phyloP scores from a whole-genome alignment of 2,888 invertebrate species.

The Amphipoea oculea region DNA sequence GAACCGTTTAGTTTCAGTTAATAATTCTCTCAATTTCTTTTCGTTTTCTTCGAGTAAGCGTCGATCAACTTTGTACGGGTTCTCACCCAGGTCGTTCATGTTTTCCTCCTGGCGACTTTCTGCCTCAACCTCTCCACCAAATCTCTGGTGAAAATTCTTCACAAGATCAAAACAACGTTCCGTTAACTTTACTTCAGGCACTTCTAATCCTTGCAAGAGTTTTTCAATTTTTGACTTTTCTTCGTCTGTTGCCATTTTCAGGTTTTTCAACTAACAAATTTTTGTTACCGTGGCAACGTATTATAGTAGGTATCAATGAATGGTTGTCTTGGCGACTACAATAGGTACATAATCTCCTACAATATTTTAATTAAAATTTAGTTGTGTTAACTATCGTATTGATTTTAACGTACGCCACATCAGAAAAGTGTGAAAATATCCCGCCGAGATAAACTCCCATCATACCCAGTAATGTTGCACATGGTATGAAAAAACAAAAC shows the following conservation, averaged over 20 bases:
- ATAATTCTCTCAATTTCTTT: constrained; percentile 76
- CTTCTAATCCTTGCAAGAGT: constrained; percentile 81
- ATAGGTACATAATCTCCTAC: neutral
- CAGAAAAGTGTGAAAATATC: constrained; percentile 68
- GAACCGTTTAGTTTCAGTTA: constrained; percentile 77
- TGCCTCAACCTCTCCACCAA: constrained; percentile 73
- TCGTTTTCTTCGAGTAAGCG: constrained; percentile 80
- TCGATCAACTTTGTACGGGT: constrained; percentile 82
- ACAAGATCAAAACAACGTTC: constrained; percentile 80
- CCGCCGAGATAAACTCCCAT: constrained; percentile 72
- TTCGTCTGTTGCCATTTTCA: constrained; percentile 84
- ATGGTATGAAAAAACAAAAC: constrained; percentile 78
- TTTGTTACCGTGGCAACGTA: constrained; percentile 54
- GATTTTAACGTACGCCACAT: constrained; percentile 68
- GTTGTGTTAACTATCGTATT: constrained; percentile 70
- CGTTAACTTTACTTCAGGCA: constrained; percentile 81
- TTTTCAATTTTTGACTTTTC: constrained; percentile 83
- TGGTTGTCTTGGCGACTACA: constrained; percentile 33
- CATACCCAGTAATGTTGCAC: constrained; percentile 73
- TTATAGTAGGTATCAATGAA: neutral
- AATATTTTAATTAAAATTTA: constrained; percentile 57
- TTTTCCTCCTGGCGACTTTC: constrained; percentile 67
- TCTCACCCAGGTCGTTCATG: constrained; percentile 70
- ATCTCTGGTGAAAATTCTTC: constrained; percentile 79
- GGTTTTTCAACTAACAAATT: constrained; percentile 12